These are phyloP conservation scores for Drosophila incognita DNA, from an alignment of 2,888 invertebrate species.

Conservation along the genomic window DNA sequence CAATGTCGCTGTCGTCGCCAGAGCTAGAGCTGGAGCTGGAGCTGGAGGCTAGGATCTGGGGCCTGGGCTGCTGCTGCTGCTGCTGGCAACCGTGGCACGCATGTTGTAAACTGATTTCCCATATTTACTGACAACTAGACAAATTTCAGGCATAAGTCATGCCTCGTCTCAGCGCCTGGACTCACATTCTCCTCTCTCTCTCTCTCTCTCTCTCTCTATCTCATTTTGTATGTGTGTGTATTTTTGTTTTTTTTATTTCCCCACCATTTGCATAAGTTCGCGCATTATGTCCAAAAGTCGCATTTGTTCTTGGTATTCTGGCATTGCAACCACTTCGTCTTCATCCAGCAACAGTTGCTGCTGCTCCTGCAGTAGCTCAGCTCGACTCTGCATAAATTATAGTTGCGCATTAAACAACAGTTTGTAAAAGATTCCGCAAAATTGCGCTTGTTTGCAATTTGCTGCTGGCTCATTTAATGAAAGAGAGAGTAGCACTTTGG, in stretches of 20 bases:
- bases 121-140: slow-evolving; percentile 85
- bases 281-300: slow-evolving; percentile 81
- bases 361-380: slow-evolving; percentile 30
- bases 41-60: slow-evolving; percentile 22
- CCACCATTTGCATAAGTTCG: slow-evolving; percentile 80
- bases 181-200: neutral
- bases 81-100: slow-evolving; percentile 68
- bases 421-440: slow-evolving; percentile 65
- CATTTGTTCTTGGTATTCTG: slow-evolving; percentile 75
- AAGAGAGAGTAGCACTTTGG: slow-evolving; percentile 73
- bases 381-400: slow-evolving; percentile 70
- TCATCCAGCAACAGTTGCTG: slow-evolving; percentile 1
- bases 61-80: slow-evolving; percentile 6
- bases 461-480: slow-evolving; percentile 64
- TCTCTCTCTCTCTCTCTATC: neutral
- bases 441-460: slow-evolving; percentile 73
- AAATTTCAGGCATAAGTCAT: slow-evolving; percentile 85
- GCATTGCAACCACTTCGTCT: slow-evolving; percentile 11
- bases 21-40: slow-evolving; percentile 3
- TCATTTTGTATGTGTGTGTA: neutral
- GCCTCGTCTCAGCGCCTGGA: slow-evolving; percentile 70
- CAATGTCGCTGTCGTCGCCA: slow-evolving; percentile 70
- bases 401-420: slow-evolving; percentile 72
- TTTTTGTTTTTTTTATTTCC: neutral
- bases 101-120: slow-evolving; percentile 84